Conservation (phyloP, 2,888 invertebrate genomes). For the Drosophila niveifrons region DNA sequence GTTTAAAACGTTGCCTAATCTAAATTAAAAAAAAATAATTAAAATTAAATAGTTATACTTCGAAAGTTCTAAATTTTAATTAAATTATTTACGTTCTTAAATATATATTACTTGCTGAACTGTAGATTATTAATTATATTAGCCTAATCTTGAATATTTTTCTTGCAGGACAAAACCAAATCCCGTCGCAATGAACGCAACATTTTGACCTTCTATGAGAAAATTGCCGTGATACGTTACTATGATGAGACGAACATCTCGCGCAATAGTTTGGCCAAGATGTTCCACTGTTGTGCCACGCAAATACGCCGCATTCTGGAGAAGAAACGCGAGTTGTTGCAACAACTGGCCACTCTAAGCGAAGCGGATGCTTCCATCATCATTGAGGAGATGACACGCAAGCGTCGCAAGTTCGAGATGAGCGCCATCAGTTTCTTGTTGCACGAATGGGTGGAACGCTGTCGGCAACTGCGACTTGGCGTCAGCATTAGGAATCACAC, state of each 20-base stretch:
- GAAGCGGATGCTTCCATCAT: slow-evolving; percentile 83
- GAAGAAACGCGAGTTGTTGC: slow-evolving; percentile 80
- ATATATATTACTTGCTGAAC: no score
- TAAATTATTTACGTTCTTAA: no score
- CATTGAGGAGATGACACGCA: slow-evolving; percentile 83
- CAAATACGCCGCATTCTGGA: slow-evolving; percentile 84
- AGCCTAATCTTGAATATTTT: background rate
- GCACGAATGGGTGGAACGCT: slow-evolving; percentile 84
- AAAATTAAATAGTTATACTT: no score
- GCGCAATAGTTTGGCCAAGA: slow-evolving; percentile 83
- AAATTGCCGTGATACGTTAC: slow-evolving; percentile 84
- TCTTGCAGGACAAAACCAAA: slow-evolving; percentile 58
- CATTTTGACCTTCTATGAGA: slow-evolving; percentile 83
- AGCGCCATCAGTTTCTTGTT: slow-evolving; percentile 83
- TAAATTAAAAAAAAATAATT: no score
- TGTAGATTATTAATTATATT: no score
- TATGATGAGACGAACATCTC: slow-evolving; percentile 84
- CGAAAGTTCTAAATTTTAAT: no score
- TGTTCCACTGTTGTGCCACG: slow-evolving; percentile 84
- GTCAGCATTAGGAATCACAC: slow-evolving; percentile 79
- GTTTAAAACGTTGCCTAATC: no score
- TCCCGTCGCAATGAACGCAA: slow-evolving; percentile 82
- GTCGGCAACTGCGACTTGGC: slow-evolving; percentile 75
- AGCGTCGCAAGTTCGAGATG: slow-evolving; percentile 84
- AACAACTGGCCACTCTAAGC: slow-evolving; percentile 80